A percentile compares a stretch with the other conserved stretches of the same genome.
Evolutionary conservation across 1,140 invertebrate species (phyloP).

Genomic region (Drosophila ananassae): DNA sequence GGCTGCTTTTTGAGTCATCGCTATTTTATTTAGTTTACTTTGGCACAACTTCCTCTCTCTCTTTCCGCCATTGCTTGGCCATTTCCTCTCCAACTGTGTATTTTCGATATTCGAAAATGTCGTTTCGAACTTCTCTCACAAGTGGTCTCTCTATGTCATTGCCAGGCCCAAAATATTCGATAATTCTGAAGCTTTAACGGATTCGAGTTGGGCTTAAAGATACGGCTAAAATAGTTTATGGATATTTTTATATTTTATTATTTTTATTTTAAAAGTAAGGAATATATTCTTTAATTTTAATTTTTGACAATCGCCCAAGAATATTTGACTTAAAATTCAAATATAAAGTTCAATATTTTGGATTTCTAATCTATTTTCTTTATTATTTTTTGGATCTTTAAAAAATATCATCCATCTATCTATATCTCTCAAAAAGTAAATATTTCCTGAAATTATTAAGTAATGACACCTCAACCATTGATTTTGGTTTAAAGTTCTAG

Average conservation of each 20-base stretch:
- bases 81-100: background rate
- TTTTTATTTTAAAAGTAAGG: too few species aligned
- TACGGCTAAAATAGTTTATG: background rate
- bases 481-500: background rate
- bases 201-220: conserved; percentile 1
- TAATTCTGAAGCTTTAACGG: background rate
- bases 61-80: background rate
- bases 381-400: too few species aligned
- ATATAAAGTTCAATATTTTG: too few species aligned
- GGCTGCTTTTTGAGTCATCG: conserved; percentile 66
- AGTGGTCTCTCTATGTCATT: conserved; percentile 18
- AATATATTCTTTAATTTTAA: too few species aligned
- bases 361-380: too few species aligned
- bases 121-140: conserved; percentile 8
- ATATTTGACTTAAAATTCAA: too few species aligned
- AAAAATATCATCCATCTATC: too few species aligned
- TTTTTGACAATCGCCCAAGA: too few species aligned
- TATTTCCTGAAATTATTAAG: background rate
- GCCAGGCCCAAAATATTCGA: conserved; percentile 12
- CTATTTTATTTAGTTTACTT: conserved; percentile 61
- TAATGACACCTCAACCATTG: background rate
- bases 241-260: too few species aligned
- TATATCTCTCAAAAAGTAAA: background rate
- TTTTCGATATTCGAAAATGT: conserved; percentile 66
- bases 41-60: conserved; percentile 10